Percentiles rank a stretch among this genome's conserved stretches.
These are phyloP conservation scores for Drosophila kanekoi DNA, from an alignment of 2,888 invertebrate genomes.

Conservation along the genomic window DNA sequence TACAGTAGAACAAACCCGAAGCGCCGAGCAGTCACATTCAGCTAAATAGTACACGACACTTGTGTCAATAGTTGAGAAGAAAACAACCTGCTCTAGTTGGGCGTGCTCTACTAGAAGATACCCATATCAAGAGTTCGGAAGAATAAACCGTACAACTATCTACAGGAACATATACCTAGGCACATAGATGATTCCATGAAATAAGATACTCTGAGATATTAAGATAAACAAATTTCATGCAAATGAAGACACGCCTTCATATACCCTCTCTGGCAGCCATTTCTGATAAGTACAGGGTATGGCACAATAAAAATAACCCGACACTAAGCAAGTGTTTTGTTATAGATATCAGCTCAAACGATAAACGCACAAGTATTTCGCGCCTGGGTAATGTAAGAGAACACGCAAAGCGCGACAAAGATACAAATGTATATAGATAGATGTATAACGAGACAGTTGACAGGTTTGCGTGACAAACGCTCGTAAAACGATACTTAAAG, in stretches of 20 bases:
- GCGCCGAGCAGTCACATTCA: constrained; percentile 55
- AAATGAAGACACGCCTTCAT: neutral
- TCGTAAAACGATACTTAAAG: constrained; percentile 38
- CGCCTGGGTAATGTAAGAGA: constrained; percentile 49
- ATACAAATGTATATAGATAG: constrained; percentile 40
- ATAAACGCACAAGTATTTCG: constrained; percentile 44
- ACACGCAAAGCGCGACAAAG: constrained; percentile 47
- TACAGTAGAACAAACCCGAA: constrained; percentile 31
- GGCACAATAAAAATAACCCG: constrained; percentile 15
- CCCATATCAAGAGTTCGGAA: neutral
- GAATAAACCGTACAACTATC: too few relatives aligned
- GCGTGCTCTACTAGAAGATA: constrained; percentile 1
- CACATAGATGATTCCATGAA: too few relatives aligned
- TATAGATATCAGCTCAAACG: constrained; percentile 32
- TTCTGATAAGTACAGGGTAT: constrained; percentile 14
- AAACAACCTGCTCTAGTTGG: constrained; percentile 7
- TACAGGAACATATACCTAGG: too few relatives aligned
- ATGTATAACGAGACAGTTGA: constrained; percentile 36
- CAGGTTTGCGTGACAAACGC: constrained; percentile 53
- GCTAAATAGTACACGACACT: constrained; percentile 58
- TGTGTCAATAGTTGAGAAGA: constrained; percentile 67
- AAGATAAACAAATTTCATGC: neutral
- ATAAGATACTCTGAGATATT: neutral
- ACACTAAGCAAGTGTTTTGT: constrained; percentile 46
- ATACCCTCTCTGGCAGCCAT: neutral